Conservation (phyloP, 2,113 vertebrate species). For the Neolamprologus brichardi region DNA sequence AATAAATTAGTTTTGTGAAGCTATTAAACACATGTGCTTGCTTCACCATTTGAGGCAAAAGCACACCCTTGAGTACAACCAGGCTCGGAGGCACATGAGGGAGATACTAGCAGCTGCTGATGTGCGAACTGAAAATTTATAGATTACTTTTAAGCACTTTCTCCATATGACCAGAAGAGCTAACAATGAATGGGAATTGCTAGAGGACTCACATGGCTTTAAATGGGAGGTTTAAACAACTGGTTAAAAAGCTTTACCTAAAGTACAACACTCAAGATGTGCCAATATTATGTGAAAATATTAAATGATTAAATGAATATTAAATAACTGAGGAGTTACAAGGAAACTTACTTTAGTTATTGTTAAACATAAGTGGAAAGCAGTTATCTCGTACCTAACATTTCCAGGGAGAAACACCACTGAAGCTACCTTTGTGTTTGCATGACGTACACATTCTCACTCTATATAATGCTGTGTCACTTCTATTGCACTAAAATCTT, state of each 20-base stretch:
- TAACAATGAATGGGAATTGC: background rate
- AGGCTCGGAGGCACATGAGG: background rate
- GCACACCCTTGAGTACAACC: background rate
- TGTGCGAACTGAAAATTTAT: background rate
- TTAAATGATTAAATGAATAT: background rate
- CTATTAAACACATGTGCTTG: background rate
- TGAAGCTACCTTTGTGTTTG: background rate
- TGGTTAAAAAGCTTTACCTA: background rate
- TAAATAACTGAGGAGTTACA: background rate
- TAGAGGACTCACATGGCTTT: background rate
- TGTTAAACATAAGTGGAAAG: background rate
- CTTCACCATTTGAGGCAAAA: background rate
- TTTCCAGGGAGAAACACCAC: background rate
- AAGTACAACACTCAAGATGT: background rate
- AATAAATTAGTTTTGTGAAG: background rate
- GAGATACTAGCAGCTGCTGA: background rate
- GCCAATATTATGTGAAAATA: background rate
- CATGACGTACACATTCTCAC: accelerated
- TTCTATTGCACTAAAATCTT: background rate
- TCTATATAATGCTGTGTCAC: background rate
- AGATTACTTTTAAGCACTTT: background rate
- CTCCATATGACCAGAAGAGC: background rate
- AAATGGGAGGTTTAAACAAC: background rate
- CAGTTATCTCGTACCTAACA: background rate
- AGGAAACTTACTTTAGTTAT: background rate